Percentiles rank a stretch among this genome's conserved stretches.
Evolutionary conservation across 2,888 invertebrate species (phyloP).

Genomic region (Parapristionchus giblindavisi): DNA sequence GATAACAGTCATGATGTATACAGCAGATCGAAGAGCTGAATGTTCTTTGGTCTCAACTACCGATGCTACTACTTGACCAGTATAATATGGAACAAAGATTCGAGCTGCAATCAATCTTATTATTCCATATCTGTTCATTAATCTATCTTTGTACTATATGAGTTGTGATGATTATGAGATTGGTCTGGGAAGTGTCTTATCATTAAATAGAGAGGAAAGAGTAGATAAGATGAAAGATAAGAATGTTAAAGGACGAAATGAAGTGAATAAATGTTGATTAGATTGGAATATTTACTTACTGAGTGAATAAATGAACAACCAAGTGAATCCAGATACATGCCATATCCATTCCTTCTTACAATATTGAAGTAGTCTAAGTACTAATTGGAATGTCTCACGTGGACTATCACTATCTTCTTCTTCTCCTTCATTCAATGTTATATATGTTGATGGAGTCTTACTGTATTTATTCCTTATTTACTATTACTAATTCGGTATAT

Average conservation of each 20-base stretch:
- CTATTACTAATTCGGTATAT: not conserved
- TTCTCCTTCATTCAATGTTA: conserved; percentile 48
- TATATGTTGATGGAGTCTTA: conserved; percentile 49
- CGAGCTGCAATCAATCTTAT: conserved; percentile 59
- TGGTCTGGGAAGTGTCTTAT: not conserved
- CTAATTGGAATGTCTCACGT: conserved; percentile 59
- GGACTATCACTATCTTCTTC: conserved; percentile 46
- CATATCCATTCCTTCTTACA: conserved; percentile 67
- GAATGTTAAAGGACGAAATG: not conserved
- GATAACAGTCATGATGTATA: conserved; percentile 66
- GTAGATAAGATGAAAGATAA: not conserved
- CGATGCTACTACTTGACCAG: conserved; percentile 71
- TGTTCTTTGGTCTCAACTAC: conserved; percentile 70
- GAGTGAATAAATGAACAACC: conserved; percentile 67
- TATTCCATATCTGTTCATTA: not conserved
- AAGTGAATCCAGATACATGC: conserved; percentile 68
- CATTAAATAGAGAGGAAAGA: conserved; percentile 14
- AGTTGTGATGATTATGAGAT: not conserved
- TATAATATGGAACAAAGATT: conserved; percentile 72
- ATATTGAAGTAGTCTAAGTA: conserved; percentile 62
- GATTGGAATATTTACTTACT: conserved; percentile 48
- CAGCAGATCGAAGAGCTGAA: conserved; percentile 64
- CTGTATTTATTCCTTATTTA: not conserved
- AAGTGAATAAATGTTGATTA: not conserved
- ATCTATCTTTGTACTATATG: conserved; percentile 4